Evolutionary conservation across 2,888 invertebrate genomes (phyloP), one percentile per base, ranked within the genome.

Genomic region (Drosophila incognita): DNA sequence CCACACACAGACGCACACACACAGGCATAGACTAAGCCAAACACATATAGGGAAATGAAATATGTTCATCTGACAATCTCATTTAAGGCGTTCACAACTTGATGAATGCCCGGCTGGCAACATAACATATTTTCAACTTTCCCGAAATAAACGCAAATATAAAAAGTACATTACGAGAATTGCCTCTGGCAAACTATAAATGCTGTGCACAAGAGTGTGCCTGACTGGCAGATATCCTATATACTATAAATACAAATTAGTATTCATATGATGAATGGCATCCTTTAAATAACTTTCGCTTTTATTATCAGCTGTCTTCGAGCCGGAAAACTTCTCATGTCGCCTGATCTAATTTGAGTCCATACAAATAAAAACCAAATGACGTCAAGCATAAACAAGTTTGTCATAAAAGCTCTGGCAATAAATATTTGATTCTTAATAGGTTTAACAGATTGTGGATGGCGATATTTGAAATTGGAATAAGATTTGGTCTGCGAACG

Each of bases 1-100:
- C 21, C 13, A n/a, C 52, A 46, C 33, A 29, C 11, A 36, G n/a
- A n/a, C 42, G 52, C 68, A 69, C 68, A 69, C 11, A 33, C n/a
- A 54, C 13, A n/a, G 0, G 13, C 27, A 29, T 2, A 46, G 4
- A 46, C 24, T 24, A 15, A 24, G 4, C 24, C 21, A 46, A 46
- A 24, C 4, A 15, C 8, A 46, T 18, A 49, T n/a, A 65, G 15
- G 29, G 38, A 33, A 62, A 60, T 69, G 63, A 21, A 49, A 74
- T 74, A 42, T 74, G 75, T 68, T 78, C 80, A 80, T 63, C 71
- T 81, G 78, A 81, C 72, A 83, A 81, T 83, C 72, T 74, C 84
- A 76, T 83, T 87, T 77, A 68, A 38, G 69, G 58, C 73, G 57
- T 74, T 61, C 85, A 66, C 81, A 75, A 74, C 74, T 74, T 87